phyloP scores from a whole-genome alignment of 2,113 vertebrate species.

The Pycnonotus jocosus region DNA sequence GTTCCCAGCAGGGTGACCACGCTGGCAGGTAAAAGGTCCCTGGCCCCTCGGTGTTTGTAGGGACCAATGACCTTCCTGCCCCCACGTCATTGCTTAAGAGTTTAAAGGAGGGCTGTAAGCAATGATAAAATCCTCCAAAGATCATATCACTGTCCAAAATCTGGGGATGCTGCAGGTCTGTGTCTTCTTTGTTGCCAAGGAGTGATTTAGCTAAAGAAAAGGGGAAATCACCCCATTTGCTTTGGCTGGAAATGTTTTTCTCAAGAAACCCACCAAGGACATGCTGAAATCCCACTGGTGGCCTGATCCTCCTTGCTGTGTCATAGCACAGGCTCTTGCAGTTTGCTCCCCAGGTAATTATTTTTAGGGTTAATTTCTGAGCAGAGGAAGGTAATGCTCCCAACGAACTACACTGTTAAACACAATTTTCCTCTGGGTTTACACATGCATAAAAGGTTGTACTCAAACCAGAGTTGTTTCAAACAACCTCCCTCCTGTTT shows the following conservation, averaged over 20 bases:
- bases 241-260: not conserved
- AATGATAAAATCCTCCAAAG: not conserved
- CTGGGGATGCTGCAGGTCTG: not conserved
- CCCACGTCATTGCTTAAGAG: not conserved
- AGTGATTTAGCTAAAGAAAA: not conserved
- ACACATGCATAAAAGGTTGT: rapidly evolving
- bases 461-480: not conserved
- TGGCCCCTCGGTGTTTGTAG: not conserved
- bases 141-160: not conserved
- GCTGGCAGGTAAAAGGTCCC: not conserved
- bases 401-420: rapidly evolving
- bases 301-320: not conserved
- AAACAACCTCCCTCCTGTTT: not conserved
- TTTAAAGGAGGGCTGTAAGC: not conserved
- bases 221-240: not conserved
- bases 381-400: not conserved
- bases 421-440: not conserved
- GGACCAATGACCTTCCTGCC: not conserved
- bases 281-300: not conserved
- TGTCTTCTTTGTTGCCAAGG: not conserved
- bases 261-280: not conserved
- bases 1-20: not conserved
- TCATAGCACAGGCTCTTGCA: not conserved
- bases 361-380: not conserved
- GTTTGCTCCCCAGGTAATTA: not conserved